Conservation (phyloP, 2,797 vertebrate genomes). For the Myiothlypis coronata region DNA sequence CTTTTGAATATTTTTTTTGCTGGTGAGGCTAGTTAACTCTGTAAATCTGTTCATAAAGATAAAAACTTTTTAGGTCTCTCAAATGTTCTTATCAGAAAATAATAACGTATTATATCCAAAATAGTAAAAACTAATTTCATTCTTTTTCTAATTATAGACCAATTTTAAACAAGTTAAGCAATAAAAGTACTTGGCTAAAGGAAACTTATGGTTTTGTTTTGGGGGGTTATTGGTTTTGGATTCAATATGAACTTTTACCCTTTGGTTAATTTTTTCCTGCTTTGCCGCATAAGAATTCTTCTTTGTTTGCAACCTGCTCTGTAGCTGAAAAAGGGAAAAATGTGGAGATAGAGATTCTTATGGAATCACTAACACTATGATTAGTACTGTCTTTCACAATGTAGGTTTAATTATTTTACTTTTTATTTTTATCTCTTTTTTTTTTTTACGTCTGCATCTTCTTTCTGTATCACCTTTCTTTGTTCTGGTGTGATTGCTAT, state of each 20-base stretch:
- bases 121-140: not conserved
- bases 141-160: not conserved
- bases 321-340: not conserved
- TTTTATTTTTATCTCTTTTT: not conserved
- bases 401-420: not conserved
- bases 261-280: not conserved
- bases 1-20: not conserved
- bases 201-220: constrained; percentile 2
- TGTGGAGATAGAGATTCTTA: not conserved
- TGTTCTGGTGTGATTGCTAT: not conserved
- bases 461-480: not conserved
- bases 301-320: constrained; percentile 26
- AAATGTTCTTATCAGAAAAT: not conserved
- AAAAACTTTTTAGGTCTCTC: not conserved
- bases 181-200: constrained; percentile 38
- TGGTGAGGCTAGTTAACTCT: not conserved
- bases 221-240: not conserved
- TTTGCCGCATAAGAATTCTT: not conserved
- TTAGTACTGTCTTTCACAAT: not conserved
- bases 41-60: not conserved
- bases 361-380: not conserved
- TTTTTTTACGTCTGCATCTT: not conserved
- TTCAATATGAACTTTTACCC: constrained; percentile 1
- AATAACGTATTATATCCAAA: not conserved
- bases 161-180: constrained; percentile 15